Percentiles rank a stretch among this genome's conserved stretches.
These are phyloP conservation scores for Kryptopterus vitreolus DNA, from an alignment of 2,797 vertebrate genomes.

Conservation along the genomic window DNA sequence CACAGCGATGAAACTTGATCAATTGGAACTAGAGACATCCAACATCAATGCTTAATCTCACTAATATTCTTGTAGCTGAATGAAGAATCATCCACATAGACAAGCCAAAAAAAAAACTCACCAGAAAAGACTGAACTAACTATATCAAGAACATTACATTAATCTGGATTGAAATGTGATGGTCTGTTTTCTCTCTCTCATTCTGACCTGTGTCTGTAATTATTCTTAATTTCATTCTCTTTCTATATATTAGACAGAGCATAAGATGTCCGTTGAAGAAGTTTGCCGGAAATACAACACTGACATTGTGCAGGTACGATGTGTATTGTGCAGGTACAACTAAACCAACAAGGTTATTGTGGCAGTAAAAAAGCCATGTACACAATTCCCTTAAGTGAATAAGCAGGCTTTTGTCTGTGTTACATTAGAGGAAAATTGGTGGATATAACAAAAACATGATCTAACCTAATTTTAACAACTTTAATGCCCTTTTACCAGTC, in stretches of 20 bases:
- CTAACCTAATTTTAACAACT: background rate
- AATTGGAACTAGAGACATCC: too few relatives aligned
- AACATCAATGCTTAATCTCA: too few relatives aligned
- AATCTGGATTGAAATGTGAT: too few relatives aligned
- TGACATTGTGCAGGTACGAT: constrained; percentile 86
- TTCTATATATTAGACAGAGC: constrained; percentile 78
- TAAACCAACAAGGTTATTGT: background rate
- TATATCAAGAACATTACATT: too few relatives aligned
- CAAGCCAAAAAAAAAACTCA: too few relatives aligned
- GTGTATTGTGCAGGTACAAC: too few relatives aligned
- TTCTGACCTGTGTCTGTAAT: background rate
- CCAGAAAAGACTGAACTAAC: too few relatives aligned
- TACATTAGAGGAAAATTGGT: background rate
- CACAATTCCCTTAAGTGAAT: background rate
- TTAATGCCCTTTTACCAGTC: background rate
- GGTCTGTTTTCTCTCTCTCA: background rate
- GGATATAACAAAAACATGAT: background rate
- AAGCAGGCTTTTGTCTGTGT: background rate
- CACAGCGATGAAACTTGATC: too few relatives aligned
- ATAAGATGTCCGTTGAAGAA: constrained; percentile 94
- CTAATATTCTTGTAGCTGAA: too few relatives aligned
- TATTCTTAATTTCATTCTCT: background rate
- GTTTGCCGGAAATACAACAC: constrained; percentile 88
- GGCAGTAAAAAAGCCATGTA: background rate
- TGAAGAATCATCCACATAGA: too few relatives aligned